Percentiles rank a stretch among this genome's conserved stretches.
phyloP scores from a whole-genome alignment of 92 coral and sea anemone genomes.

The Porites divaricata region DNA sequence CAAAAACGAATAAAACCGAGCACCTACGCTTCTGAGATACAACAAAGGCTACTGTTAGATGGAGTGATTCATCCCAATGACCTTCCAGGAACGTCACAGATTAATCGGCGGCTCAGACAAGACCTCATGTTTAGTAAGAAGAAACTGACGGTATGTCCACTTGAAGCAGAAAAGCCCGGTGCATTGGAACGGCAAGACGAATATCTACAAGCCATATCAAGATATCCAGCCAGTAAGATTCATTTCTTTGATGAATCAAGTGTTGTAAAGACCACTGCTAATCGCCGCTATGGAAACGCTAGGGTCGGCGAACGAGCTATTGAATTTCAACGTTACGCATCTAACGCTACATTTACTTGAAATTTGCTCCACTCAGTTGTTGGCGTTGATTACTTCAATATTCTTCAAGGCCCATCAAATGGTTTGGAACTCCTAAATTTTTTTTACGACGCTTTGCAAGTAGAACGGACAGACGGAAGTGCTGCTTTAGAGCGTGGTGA shows the following conservation, averaged over 20 bases:
- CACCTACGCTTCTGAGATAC: too few species aligned
- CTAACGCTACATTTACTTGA: constrained; percentile 60
- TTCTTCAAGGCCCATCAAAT: constrained; percentile 62
- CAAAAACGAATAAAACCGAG: too few species aligned
- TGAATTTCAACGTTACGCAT: constrained; percentile 45
- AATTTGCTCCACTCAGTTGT: constrained; percentile 61
- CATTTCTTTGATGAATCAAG: constrained; percentile 70
- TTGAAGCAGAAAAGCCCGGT: constrained; percentile 48
- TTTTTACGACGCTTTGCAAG: constrained; percentile 53
- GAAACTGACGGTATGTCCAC: constrained; percentile 30
- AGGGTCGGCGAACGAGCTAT: constrained; percentile 51
- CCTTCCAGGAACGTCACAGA: constrained; percentile 41
- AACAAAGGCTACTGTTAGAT: too few species aligned
- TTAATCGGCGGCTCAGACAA: constrained; percentile 34
- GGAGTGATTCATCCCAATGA: constrained; percentile 47
- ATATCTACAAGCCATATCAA: too few species aligned
- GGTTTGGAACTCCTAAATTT: constrained; percentile 61
- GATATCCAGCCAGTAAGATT: too few species aligned
- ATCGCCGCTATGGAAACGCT: constrained; percentile 61
- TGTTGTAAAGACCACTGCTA: constrained; percentile 39
- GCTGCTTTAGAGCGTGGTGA: constrained; percentile 58
- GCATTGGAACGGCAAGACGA: constrained; percentile 45
- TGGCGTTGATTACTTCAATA: constrained; percentile 57
- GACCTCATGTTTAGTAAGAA: constrained; percentile 44
- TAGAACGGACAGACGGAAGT: constrained; percentile 41